phyloP scores from a whole-genome alignment of 1,140 invertebrate genomes.

The Prorops nasuta region DNA sequence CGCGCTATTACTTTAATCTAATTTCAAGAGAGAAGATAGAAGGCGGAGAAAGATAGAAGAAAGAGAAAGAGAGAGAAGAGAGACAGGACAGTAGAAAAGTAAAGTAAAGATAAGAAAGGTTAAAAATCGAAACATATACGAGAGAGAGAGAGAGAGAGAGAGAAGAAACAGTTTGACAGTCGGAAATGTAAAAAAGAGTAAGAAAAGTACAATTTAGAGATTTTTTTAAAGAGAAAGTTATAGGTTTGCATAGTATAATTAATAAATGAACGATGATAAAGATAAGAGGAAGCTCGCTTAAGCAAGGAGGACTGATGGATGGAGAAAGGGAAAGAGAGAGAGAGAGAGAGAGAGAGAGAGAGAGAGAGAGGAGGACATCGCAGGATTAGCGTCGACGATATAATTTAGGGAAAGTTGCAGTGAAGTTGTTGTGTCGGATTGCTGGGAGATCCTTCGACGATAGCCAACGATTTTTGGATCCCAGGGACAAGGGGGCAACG shows the following conservation, averaged over 20 bases:
- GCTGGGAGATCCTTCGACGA: too few relatives aligned
- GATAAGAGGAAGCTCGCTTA: too few relatives aligned
- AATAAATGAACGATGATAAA: too few relatives aligned
- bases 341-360: not conserved
- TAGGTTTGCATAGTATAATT: too few relatives aligned
- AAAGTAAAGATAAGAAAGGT: not conserved
- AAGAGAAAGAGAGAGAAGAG: not conserved
- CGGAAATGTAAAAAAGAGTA: not conserved
- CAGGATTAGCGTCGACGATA: not conserved
- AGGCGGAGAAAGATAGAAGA: conserved; percentile 2
- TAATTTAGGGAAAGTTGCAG: not conserved
- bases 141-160: too few relatives aligned
- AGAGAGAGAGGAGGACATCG: not conserved
- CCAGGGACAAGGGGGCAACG: conserved; percentile 52
- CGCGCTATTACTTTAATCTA: too few relatives aligned
- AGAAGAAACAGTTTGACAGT: not conserved
- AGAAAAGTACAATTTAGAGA: too few relatives aligned
- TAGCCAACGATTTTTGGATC: too few relatives aligned
- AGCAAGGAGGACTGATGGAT: too few relatives aligned
- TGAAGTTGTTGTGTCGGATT: not conserved
- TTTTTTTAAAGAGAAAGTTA: too few relatives aligned
- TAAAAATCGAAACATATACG: too few relatives aligned
- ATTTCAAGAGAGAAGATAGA: not conserved
- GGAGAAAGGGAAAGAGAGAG: not conserved
- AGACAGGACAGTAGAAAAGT: not conserved